Evolutionary conservation across 2,113 vertebrate species (phyloP).

Genomic region (Apaloderma vittatum): DNA sequence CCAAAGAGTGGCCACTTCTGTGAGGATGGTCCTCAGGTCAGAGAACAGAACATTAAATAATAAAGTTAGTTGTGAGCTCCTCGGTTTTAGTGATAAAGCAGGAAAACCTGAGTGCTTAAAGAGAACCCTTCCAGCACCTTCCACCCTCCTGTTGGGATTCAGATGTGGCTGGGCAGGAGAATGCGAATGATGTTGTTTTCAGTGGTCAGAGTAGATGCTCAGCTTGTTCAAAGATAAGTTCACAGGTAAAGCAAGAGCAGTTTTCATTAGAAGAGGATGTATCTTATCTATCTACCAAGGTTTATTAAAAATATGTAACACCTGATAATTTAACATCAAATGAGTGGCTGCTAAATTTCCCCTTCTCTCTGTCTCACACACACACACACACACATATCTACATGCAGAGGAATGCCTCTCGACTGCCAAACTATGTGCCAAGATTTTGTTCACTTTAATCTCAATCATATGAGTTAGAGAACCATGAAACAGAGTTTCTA

Average conservation of each 20-base stretch:
- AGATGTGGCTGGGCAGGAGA: background rate
- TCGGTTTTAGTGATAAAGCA: background rate
- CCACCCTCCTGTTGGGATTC: background rate
- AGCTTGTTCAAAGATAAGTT: background rate
- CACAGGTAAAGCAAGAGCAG: background rate
- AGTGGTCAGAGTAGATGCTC: background rate
- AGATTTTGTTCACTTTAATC: conserved; percentile 67
- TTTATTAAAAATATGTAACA: conserved; percentile 63
- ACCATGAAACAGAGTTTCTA: conserved; percentile 59
- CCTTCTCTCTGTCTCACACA: background rate
- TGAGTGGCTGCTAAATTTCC: conserved; percentile 34
- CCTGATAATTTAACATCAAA: conserved; percentile 51
- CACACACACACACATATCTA: background rate
- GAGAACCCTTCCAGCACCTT: background rate
- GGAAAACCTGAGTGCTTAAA: background rate
- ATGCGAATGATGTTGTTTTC: background rate
- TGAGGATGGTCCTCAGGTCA: background rate
- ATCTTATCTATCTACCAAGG: conserved; percentile 32
- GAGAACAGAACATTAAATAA: background rate
- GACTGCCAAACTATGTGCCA: conserved; percentile 57
- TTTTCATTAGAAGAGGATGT: background rate
- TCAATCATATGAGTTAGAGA: conserved; percentile 58
- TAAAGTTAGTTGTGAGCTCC: background rate
- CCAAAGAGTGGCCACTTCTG: background rate
- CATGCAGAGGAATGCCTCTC: conserved; percentile 29